A percentile compares a stretch with the other conserved stretches of the same genome.
Conservation (phyloP, 2,888 invertebrate genomes). For the Diaprepes abbreviatus region DNA sequence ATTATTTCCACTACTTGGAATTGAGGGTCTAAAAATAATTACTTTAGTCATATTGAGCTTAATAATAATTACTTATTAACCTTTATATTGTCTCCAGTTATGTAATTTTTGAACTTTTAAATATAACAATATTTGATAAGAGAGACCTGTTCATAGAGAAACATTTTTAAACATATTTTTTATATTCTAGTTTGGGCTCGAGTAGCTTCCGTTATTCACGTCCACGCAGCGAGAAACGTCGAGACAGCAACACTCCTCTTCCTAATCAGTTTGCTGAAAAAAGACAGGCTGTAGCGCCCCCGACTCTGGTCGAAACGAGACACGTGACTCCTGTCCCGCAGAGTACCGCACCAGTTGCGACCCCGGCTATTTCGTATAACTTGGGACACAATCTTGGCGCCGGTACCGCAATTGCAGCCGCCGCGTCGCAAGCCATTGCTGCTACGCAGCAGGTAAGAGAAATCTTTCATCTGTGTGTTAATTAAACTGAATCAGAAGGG, state of each 20-base stretch:
- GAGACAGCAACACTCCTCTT: constrained; percentile 76
- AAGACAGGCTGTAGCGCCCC: constrained; percentile 64
- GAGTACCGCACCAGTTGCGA: constrained; percentile 54
- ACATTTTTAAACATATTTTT: no score
- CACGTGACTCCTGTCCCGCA: constrained; percentile 43
- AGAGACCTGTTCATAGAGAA: no score
- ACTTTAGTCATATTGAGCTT: no score
- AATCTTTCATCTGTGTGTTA: no score
- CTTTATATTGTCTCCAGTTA: no score
- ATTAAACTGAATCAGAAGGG: no score
- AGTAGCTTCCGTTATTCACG: constrained; percentile 56
- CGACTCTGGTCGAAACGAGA: constrained; percentile 27
- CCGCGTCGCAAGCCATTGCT: constrained; percentile 95
- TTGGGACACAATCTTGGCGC: constrained; percentile 85
- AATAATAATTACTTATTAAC: no score
- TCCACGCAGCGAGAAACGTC: constrained; percentile 80
- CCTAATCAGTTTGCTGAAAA: constrained; percentile 69
- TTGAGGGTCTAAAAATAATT: no score
- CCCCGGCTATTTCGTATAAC: constrained; percentile 74
- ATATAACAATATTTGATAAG: no score
- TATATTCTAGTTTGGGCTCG: constrained; percentile 48
- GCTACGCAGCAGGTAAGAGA: constrained; percentile 89
- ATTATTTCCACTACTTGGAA: no score
- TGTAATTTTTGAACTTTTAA: no score
- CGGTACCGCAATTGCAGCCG: constrained; percentile 91